These are phyloP conservation scores for Eremobia ochroleuca DNA, from an alignment of 2,888 invertebrate genomes.

Conservation along the genomic window DNA sequence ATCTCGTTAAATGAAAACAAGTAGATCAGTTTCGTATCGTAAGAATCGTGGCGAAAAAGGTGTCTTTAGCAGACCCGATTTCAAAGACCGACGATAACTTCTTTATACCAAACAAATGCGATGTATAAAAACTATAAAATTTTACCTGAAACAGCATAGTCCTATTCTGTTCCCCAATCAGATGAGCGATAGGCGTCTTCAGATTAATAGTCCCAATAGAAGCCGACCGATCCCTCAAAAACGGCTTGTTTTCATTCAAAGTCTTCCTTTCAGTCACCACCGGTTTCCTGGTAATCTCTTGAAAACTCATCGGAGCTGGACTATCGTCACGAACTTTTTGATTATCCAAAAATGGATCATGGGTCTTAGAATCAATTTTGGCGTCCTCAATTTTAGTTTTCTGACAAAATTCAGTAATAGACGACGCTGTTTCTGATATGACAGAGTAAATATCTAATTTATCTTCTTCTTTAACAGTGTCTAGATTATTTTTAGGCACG, in stretches of 20 bases:
- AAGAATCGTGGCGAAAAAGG: not conserved
- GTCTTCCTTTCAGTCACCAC: constrained; percentile 65
- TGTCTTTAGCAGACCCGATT: not conserved
- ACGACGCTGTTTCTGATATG: constrained; percentile 79
- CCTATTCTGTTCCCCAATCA: constrained; percentile 94
- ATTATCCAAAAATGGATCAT: constrained; percentile 45
- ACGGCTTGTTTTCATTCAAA: constrained; percentile 85
- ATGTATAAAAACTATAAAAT: too few relatives aligned
- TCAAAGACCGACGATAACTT: not conserved
- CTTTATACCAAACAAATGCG: not conserved
- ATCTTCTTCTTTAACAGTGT: constrained; percentile 86
- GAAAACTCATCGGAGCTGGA: constrained; percentile 75
- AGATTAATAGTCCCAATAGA: constrained; percentile 91
- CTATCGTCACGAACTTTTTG: constrained; percentile 54
- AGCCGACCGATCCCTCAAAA: constrained; percentile 91
- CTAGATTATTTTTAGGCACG: constrained; percentile 81
- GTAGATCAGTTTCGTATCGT: not conserved
- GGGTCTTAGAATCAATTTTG: constrained; percentile 53
- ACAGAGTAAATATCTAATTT: constrained; percentile 77
- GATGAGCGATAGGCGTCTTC: constrained; percentile 87
- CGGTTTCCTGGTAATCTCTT: constrained; percentile 77
- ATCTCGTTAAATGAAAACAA: too few relatives aligned
- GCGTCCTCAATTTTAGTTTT: constrained; percentile 49
- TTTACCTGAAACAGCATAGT: constrained; percentile 97
- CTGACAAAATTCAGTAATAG: constrained; percentile 76